Base-by-base conservation (phyloP, 2,888 invertebrate species). In the Lochmaea capreae region DNA sequence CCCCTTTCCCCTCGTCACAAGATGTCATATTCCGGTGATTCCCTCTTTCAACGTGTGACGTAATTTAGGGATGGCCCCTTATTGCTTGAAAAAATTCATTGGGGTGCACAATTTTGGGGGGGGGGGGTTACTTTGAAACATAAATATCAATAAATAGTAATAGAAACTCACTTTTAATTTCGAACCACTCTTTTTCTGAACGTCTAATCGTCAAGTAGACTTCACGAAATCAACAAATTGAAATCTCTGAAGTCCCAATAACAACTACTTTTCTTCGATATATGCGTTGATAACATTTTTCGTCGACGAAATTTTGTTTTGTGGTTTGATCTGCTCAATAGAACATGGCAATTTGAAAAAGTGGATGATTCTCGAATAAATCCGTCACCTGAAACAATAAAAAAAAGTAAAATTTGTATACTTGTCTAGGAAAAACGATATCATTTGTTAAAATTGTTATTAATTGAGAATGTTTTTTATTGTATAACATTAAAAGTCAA, bases 221-320 rank as follows among this genome's bases (percentile, higher is more conserved):
- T 69, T 75, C 75, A 72, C 61, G 75, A 72, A 69, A 72, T 72
- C 6, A 75, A 65, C 52, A 73, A 70, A 26, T 76, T 70, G 52
- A 67, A 52, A 73, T 67, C 46, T 39, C 65, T 63, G 63, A 73
- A 71, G 52, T 76, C 59, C 70, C 73, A 73, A 71, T 67, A 73
- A 71, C 62, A 70, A 75, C 67, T 68, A 52, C 66, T 72, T 61
- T 62, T 75, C 57, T 68, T 74, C 54, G 66, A 57, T 12, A 49
- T 39, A 39, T 72, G 61, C 46, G 54, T 68, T 46, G 72, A 67
- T 75, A 71, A 68, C 75, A 75, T 75, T 43, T 75, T 75, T 74
- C 42, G 54, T 39, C 52, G 33, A 69, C 14, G 52, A 62, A 49
- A 54, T 59, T 54, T 33, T 49, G 54, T 49, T 18, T 54, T 49